Evolutionary conservation across 2,113 vertebrate genomes (phyloP).

Genomic region (Patagioenas fasciata): DNA sequence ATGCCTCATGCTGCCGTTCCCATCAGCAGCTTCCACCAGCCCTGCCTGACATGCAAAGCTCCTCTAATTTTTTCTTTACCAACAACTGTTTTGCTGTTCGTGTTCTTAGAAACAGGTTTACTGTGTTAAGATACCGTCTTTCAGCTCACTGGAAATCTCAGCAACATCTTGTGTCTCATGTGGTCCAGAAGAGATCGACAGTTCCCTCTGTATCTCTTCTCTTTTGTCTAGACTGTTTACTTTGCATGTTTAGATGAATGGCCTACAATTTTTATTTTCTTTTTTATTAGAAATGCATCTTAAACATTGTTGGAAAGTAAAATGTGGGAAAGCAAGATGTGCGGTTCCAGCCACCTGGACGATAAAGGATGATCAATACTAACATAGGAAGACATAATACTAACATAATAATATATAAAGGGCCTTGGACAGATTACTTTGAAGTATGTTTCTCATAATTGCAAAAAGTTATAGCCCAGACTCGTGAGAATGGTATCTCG

Average conservation of each 20-base stretch:
- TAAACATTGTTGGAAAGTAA: too few species aligned
- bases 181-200: rapidly evolving
- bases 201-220: background rate
- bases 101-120: background rate
- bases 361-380: too few species aligned
- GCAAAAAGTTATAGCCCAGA: too few species aligned
- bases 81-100: background rate
- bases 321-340: too few species aligned
- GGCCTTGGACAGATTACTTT: too few species aligned
- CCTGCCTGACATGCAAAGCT: background rate
- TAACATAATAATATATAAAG: too few species aligned
- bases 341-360: too few species aligned
- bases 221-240: background rate
- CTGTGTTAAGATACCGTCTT: background rate
- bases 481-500: too few species aligned
- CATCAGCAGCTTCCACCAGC: background rate
- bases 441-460: too few species aligned
- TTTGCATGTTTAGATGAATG: background rate
- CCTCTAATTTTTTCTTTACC: background rate
- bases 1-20: background rate
- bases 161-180: background rate
- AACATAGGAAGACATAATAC: too few species aligned
- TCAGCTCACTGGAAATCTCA: background rate
- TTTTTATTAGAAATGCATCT: background rate
- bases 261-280: background rate